Conservation (phyloP, 2,797 vertebrate species). For the Schizothorax lantsangensis region DNA sequence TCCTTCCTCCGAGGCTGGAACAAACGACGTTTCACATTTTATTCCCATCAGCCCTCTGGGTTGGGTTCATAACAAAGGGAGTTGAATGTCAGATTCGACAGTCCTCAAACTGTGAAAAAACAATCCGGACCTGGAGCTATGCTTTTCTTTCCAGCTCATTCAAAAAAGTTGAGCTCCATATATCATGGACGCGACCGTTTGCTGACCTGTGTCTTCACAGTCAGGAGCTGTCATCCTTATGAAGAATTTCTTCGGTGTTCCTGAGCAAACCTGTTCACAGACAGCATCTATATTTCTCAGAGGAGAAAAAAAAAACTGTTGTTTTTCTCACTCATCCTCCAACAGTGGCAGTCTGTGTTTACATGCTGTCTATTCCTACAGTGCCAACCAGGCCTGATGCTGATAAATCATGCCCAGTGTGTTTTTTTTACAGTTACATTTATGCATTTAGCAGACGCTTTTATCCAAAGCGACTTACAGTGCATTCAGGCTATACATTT, state of each 20-base stretch:
- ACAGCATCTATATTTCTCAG: constrained; percentile 38
- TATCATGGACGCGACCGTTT: constrained; percentile 21
- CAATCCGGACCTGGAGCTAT: constrained; percentile 64
- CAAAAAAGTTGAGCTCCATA: constrained; percentile 33
- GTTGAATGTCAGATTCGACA: constrained; percentile 61
- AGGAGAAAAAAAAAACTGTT: constrained; percentile 46
- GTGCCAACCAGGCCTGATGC: constrained; percentile 38
- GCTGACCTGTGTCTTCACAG: constrained; percentile 49
- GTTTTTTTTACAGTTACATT: neutral
- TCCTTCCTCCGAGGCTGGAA: constrained; percentile 25
- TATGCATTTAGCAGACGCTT: too few species aligned
- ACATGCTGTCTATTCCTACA: constrained; percentile 38
- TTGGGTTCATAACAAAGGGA: constrained; percentile 49
- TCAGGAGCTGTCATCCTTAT: constrained; percentile 6
- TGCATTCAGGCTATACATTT: too few species aligned
- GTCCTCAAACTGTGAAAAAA: constrained; percentile 63
- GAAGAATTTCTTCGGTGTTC: constrained; percentile 22
- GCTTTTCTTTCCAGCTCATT: constrained; percentile 36
- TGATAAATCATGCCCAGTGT: constrained; percentile 50
- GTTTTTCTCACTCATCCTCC: constrained; percentile 36
- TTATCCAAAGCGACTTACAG: too few species aligned
- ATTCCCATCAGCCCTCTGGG: constrained; percentile 47
- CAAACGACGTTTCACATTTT: constrained; percentile 60
- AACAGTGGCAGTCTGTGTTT: constrained; percentile 37
- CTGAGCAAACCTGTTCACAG: constrained; percentile 36